Conservation (phyloP, 1,140 invertebrate genomes). For the Drosophila prosaltans region DNA sequence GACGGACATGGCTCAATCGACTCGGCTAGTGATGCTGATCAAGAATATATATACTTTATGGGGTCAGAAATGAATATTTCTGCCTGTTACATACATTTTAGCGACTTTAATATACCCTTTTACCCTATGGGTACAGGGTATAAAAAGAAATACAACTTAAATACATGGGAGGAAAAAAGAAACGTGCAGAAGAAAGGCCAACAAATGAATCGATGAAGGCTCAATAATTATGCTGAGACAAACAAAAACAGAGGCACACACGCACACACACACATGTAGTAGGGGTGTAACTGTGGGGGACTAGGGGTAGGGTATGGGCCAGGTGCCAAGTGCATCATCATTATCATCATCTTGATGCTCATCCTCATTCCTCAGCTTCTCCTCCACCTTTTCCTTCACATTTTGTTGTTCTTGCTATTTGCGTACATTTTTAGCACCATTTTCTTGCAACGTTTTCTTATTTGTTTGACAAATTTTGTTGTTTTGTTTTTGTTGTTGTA, state of each 20-base stretch:
- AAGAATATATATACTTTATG: too few species aligned
- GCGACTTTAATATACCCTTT: too few species aligned
- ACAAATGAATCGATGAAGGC: slow-evolving; percentile 65
- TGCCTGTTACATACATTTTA: too few species aligned
- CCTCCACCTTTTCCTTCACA: not conserved
- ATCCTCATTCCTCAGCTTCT: slow-evolving; percentile 20
- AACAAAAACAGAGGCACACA: slow-evolving; percentile 33
- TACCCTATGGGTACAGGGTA: too few species aligned
- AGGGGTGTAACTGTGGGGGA: not conserved
- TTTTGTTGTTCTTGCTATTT: slow-evolving; percentile 41
- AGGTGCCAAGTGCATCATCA: slow-evolving; percentile 76
- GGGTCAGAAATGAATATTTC: too few species aligned
- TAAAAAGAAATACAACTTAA: not conserved
- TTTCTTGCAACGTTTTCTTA: slow-evolving; percentile 45
- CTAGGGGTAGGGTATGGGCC: slow-evolving; percentile 32
- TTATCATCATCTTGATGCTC: slow-evolving; percentile 9
- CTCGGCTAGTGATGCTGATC: too few species aligned
- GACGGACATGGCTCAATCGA: too few species aligned
- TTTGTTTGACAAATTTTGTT: slow-evolving; percentile 41
- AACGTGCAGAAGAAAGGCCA: slow-evolving; percentile 26
- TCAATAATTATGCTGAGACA: slow-evolving; percentile 74
- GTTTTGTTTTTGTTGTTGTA: slow-evolving; percentile 9
- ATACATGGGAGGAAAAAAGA: slow-evolving; percentile 28
- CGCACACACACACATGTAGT: not conserved
- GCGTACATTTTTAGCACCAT: slow-evolving; percentile 78